Evolutionary conservation across 2,888 invertebrate species (phyloP).

Genomic region (Petrolisthes cinctipes): DNA sequence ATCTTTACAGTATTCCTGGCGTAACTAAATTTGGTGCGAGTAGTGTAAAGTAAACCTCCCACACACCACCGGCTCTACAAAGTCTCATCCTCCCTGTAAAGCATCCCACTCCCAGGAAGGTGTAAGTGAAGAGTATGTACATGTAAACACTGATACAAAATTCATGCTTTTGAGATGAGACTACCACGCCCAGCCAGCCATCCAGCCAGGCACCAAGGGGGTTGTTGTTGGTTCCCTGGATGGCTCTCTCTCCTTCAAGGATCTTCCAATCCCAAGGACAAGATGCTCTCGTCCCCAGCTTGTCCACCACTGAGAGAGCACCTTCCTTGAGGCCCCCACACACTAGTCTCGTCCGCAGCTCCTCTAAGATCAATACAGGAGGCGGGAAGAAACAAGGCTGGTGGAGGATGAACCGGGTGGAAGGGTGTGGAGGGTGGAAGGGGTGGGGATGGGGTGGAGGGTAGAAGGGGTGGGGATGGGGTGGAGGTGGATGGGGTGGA

Average conservation of each 20-base stretch:
- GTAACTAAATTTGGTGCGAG: neutral
- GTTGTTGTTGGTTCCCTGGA: neutral
- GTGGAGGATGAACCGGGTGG: constrained; percentile 34
- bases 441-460: neutral
- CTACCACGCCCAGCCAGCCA: constrained; percentile 15
- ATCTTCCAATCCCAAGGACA: constrained; percentile 29
- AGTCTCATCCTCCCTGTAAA: neutral
- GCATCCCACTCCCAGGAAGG: neutral
- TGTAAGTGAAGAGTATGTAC: neutral
- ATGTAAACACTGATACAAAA: neutral
- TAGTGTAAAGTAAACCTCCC: too few species aligned
- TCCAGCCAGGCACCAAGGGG: too few species aligned
- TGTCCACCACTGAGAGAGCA: constrained; percentile 13
- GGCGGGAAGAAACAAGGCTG: constrained; percentile 43
- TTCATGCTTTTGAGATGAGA: neutral
- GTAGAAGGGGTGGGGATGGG: neutral
- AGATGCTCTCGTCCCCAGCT: constrained; percentile 51
- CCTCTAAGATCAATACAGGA: constrained; percentile 49
- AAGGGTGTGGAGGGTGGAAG: constrained; percentile 16
- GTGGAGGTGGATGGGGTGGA: neutral
- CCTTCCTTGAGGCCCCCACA: neutral
- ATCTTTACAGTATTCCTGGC: too few species aligned
- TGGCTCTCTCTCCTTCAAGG: constrained; percentile 33
- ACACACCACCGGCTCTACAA: neutral
- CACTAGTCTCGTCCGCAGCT: constrained; percentile 48